These are phyloP conservation scores for Melikaiella ostensackeni DNA, from an alignment of 2,888 invertebrate species.

Conservation along the genomic window DNA sequence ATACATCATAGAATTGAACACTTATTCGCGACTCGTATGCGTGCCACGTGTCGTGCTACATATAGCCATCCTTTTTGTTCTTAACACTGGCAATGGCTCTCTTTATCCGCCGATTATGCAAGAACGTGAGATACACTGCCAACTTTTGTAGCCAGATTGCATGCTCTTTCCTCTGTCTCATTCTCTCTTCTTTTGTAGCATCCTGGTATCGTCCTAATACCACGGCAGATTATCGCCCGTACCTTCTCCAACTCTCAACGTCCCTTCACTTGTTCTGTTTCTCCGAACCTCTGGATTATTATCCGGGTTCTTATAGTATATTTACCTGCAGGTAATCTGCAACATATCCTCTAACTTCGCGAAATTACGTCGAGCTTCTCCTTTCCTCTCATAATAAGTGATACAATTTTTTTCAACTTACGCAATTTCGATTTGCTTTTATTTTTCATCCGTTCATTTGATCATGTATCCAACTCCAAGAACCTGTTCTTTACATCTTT, in stretches of 20 bases:
- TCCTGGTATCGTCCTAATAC: slow-evolving; percentile 2
- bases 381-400: slow-evolving; percentile 3
- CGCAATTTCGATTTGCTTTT: not conserved
- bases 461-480: slow-evolving; percentile 6
- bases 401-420: slow-evolving; percentile 15
- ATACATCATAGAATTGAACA: not conserved
- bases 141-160: slow-evolving; percentile 61
- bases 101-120: slow-evolving; percentile 56
- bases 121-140: slow-evolving; percentile 57
- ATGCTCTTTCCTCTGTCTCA: not conserved
- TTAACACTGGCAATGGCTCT: not conserved
- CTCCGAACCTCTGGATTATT: slow-evolving; percentile 33
- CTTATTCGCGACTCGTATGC: slow-evolving; percentile 25
- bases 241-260: not conserved
- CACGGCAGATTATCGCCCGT: not conserved
- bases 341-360: slow-evolving; percentile 38
- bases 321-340: slow-evolving; percentile 39
- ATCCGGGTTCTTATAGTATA: slow-evolving; percentile 3
- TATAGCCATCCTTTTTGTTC: slow-evolving; percentile 26
- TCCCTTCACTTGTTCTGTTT: slow-evolving; percentile 9
- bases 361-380: slow-evolving; percentile 26
- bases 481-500: slow-evolving; percentile 15
- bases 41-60: slow-evolving; percentile 33
- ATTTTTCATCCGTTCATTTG: not conserved
- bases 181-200: slow-evolving; percentile 41